Evolutionary conservation across 2,113 vertebrate genomes (phyloP).

Genomic region (Sardina pilchardus): DNA sequence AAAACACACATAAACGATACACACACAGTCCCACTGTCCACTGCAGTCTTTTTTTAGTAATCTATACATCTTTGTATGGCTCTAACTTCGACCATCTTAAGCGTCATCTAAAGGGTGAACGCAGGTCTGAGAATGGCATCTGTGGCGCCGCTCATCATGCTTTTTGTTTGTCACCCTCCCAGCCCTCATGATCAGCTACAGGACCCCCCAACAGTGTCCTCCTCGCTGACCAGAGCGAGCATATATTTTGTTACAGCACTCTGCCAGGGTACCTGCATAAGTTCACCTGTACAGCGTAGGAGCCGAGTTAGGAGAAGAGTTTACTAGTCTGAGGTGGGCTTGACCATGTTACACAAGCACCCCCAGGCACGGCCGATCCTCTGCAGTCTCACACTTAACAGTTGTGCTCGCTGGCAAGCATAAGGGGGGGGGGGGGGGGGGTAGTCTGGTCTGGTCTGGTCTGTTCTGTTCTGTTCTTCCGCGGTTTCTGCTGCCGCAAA

Average conservation of each 20-base stretch:
- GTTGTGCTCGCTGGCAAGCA: not conserved
- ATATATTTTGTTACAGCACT: not conserved
- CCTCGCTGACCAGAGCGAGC: not conserved
- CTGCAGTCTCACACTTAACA: too few species aligned
- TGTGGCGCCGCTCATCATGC: not conserved
- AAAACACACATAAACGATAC: not conserved
- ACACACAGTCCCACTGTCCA: not conserved
- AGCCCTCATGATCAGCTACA: not conserved
- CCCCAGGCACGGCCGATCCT: too few species aligned
- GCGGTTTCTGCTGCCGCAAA: not conserved
- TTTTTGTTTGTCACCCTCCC: not conserved
- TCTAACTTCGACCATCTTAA: not conserved
- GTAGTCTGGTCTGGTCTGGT: too few species aligned
- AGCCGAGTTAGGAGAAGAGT: too few species aligned
- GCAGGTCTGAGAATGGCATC: not conserved
- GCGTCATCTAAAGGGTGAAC: not conserved
- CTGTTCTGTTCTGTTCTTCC: not conserved
- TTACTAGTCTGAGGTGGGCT: not conserved
- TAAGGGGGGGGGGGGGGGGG: too few species aligned
- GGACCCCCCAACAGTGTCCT: not conserved
- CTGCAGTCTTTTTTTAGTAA: not conserved
- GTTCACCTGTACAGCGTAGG: not conserved
- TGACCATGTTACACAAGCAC: not conserved
- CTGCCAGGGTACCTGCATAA: not conserved
- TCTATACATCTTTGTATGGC: not conserved